Evolutionary conservation across 2,797 vertebrate species (phyloP), one percentile per base, ranked within the genome.

Genomic region (Phataginus tetradactyla): DNA sequence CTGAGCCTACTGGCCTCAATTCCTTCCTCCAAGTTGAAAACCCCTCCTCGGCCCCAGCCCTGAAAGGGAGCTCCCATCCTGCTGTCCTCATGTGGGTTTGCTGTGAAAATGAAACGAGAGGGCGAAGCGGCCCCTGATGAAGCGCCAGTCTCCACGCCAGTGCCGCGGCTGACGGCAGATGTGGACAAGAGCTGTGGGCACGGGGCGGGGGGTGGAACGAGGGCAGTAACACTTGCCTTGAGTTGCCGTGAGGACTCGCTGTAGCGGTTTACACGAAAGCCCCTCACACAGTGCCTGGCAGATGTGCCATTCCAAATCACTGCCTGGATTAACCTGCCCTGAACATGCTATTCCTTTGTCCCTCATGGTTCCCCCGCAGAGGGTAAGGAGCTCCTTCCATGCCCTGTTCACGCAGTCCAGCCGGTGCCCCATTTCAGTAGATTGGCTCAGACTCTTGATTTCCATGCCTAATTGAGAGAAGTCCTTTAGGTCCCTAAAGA

Each of bases 301-400:
- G 42, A 79, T 11, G 4, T 86, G 39, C 64, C 92, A 1, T 81
- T 95, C 95, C 85, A 51, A 80, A 55, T 86, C 84, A 79, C n/a
- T 83, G 3, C 79, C 42, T 51, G 34, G 68, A 61, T 95, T 68
- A 91, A 49, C 45, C 37, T 91, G 39, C 69, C 90, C 53, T 87
- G 78, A 81, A 75, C 21, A 53, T 37, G n/a, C 5, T 14, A 4
- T 77, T 90, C 45, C 83, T 77, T 51, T 71, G 78, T 86, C 25
- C 75, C 80, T 87, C 18, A 45, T 64, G 39, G 37, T 39, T 51
- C 25, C 53, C 80, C 29, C 49, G 7, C 0, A 0, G 39, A 91
- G 71, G 51, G 25, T 87, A 37, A 89, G 69, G 17, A n/a, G 17
- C n/a, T 34, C 85, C n/a, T 49, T 83, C 39, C 45, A 18, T 0